Percentiles rank a stretch among this genome's conserved stretches.
phyloP scores from a whole-genome alignment of 2,113 vertebrate genomes.

The Leptocoma aspasia region DNA sequence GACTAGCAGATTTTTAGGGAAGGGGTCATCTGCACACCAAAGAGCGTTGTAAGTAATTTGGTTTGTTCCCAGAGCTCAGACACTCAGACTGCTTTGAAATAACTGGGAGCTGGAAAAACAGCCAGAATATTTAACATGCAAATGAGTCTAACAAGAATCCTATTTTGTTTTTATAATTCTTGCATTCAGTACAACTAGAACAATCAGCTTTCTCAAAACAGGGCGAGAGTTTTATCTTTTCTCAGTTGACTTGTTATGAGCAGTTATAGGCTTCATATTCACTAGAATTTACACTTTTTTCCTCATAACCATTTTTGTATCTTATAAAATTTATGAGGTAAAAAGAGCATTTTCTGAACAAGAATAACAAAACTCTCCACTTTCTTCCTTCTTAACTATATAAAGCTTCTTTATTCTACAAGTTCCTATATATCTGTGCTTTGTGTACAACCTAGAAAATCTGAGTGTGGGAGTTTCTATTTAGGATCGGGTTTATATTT shows the following conservation, averaged over 20 bases:
- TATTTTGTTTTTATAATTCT: conserved; percentile 59
- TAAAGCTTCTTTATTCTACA: neutral
- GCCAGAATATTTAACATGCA: conserved; percentile 52
- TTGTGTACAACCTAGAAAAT: neutral
- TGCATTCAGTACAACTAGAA: neutral
- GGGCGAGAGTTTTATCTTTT: neutral
- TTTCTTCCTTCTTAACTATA: neutral
- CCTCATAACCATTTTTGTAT: neutral
- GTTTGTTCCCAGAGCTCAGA: conserved; percentile 49
- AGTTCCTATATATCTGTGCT: neutral
- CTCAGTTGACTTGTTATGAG: neutral
- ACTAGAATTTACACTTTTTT: neutral
- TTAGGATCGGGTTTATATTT: neutral
- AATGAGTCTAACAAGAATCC: conserved; percentile 22
- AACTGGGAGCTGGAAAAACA: conserved; percentile 48
- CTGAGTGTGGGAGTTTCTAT: neutral
- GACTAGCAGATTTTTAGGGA: conserved; percentile 35
- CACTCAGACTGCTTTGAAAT: conserved; percentile 44
- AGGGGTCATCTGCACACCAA: conserved; percentile 61
- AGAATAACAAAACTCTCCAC: neutral
- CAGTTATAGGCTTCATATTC: neutral
- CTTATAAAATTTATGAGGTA: neutral
- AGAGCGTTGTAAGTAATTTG: neutral
- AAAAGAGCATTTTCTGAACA: neutral
- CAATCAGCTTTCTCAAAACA: conserved; percentile 24